These are phyloP conservation scores for Chelon auratus DNA, from an alignment of 2,797 vertebrate species.

Conservation along the genomic window DNA sequence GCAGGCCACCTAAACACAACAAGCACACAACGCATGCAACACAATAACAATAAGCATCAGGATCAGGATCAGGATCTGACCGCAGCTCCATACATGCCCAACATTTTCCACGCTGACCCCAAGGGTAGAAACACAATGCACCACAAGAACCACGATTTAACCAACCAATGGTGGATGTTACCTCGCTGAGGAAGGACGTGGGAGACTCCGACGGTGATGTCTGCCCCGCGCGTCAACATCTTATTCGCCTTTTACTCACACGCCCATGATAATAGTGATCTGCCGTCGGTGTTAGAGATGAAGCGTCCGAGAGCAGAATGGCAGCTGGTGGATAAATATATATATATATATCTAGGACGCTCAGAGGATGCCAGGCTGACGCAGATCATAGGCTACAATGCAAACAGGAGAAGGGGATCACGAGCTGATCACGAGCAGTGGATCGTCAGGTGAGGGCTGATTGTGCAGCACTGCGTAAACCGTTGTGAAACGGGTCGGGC, in stretches of 20 bases:
- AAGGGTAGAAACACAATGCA: no score
- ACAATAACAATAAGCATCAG: not conserved
- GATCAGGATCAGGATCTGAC: no score
- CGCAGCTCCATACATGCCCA: no score
- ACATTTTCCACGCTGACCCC: no score
- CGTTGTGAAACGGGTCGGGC: not conserved
- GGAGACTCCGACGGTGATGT: conserved; percentile 10
- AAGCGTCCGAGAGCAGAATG: not conserved
- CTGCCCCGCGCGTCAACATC: conserved; percentile 13
- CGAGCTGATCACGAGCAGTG: not conserved
- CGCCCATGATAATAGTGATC: not conserved
- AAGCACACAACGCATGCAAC: no score
- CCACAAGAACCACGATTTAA: no score
- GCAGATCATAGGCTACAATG: conserved; percentile 8
- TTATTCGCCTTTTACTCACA: not conserved
- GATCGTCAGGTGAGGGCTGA: not conserved
- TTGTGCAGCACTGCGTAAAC: not conserved
- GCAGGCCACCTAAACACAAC: not conserved
- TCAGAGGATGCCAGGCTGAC: conserved; percentile 26
- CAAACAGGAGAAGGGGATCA: not conserved
- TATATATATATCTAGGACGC: not conserved
- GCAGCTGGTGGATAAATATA: conserved; percentile 10
- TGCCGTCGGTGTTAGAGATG: not conserved
- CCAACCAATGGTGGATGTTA: conserved; percentile 11
- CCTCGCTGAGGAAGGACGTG: conserved; percentile 35